phyloP scores from a whole-genome alignment of 2,113 vertebrate genomes.

The Salvelinus alpinus region DNA sequence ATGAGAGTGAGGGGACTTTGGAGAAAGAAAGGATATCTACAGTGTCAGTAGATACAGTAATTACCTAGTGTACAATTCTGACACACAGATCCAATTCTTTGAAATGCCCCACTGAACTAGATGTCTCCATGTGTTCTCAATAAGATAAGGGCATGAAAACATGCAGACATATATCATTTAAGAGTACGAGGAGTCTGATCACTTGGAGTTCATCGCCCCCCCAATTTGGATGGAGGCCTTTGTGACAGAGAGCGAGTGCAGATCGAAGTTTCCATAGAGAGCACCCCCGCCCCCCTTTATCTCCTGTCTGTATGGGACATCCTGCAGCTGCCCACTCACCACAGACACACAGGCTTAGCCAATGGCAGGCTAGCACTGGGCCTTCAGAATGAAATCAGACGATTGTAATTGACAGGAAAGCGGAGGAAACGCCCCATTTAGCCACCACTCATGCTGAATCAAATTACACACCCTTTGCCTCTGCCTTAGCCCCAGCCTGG shows the following conservation, averaged over 20 bases:
- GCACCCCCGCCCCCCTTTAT: background rate
- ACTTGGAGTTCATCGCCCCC: constrained; percentile 7
- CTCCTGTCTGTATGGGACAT: constrained; percentile 54
- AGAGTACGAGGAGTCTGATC: constrained; percentile 17
- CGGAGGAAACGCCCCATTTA: constrained; percentile 77
- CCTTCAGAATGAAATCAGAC: constrained; percentile 73
- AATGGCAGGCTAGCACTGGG: constrained; percentile 49
- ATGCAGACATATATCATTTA: background rate
- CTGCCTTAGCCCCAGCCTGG: constrained; percentile 65
- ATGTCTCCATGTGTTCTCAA: background rate
- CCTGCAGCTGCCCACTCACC: constrained; percentile 61
- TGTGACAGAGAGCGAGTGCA: constrained; percentile 38
- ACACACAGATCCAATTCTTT: background rate
- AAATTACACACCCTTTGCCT: constrained; percentile 76
- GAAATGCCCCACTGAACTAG: background rate
- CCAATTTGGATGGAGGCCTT: constrained; percentile 28
- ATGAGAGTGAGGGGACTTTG: constrained; percentile 22
- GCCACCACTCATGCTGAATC: constrained; percentile 75
- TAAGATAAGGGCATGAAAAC: background rate
- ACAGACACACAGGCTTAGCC: constrained; percentile 52
- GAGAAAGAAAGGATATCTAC: constrained; percentile 28
- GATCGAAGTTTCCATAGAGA: constrained; percentile 53
- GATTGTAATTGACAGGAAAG: constrained; percentile 79
- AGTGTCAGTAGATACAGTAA: constrained; percentile 18
- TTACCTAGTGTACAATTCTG: background rate